These are phyloP conservation scores for Heliconius ethilla DNA, from an alignment of 2,888 invertebrate species.

Conservation along the genomic window DNA sequence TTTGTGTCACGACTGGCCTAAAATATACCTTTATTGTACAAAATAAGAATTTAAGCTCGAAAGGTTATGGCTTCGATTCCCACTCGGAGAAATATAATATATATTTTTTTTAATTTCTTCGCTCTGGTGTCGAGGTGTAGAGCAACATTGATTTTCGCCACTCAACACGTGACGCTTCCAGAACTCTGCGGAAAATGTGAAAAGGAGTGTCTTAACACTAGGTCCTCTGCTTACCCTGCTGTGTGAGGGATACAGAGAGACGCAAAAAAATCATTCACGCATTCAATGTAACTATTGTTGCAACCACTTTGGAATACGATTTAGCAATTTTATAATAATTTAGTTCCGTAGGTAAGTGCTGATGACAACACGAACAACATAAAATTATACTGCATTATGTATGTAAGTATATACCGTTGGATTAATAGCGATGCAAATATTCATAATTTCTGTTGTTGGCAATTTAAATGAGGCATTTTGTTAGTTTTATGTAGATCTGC, in stretches of 20 bases:
- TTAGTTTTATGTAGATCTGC: constrained; percentile 50
- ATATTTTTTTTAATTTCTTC: too few relatives aligned
- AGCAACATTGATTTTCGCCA: background rate
- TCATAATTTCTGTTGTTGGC: constrained; percentile 60
- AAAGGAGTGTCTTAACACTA: background rate
- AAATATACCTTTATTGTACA: too few relatives aligned
- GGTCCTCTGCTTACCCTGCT: background rate
- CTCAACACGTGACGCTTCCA: background rate
- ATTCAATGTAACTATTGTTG: constrained; percentile 1
- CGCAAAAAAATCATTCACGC: background rate
- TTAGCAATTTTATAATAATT: constrained; percentile 13
- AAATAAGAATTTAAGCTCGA: too few relatives aligned
- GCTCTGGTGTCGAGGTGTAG: background rate
- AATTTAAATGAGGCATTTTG: constrained; percentile 66
- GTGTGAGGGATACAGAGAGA: background rate
- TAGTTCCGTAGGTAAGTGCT: constrained; percentile 20
- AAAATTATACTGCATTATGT: constrained; percentile 30
- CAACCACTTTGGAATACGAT: background rate
- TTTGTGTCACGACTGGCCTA: too few relatives aligned
- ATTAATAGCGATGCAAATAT: constrained; percentile 62
- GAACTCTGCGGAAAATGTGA: background rate
- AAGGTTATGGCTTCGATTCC: background rate
- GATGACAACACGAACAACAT: constrained; percentile 18
- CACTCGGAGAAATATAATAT: too few relatives aligned
- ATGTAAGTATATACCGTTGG: constrained; percentile 39